These are phyloP conservation scores for Ceyx erithaca DNA, from an alignment of 2,797 vertebrate genomes.

Conservation along the genomic window DNA sequence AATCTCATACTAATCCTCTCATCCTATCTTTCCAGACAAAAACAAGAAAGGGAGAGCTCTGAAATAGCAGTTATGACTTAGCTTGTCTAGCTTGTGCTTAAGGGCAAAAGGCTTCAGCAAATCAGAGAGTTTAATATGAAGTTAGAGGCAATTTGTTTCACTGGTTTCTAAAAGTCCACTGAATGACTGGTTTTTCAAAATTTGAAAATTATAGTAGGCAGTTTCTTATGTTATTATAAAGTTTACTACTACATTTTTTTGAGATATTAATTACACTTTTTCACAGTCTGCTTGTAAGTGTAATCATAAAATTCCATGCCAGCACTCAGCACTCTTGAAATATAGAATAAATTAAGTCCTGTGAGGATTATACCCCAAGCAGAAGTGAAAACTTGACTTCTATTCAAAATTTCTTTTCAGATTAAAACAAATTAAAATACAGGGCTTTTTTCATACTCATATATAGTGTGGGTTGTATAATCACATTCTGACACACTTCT, in stretches of 20 bases:
- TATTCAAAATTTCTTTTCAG: neutral
- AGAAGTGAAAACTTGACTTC: neutral
- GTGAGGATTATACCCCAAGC: neutral
- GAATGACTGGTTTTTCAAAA: neutral
- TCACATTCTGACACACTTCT: slow-evolving; percentile 69
- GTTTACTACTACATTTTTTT: neutral
- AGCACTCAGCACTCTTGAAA: neutral
- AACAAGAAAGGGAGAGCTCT: neutral
- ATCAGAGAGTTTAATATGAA: neutral
- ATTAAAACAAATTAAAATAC: neutral
- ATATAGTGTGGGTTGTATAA: slow-evolving; percentile 60
- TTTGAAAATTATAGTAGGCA: neutral
- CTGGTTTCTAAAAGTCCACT: neutral
- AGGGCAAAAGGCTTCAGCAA: neutral
- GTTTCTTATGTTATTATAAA: neutral
- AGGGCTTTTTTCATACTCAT: neutral
- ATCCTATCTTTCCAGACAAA: neutral
- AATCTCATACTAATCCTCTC: neutral
- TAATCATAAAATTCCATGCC: neutral
- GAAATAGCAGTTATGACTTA: neutral
- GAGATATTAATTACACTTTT: neutral
- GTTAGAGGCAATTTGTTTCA: neutral
- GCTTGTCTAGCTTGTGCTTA: neutral
- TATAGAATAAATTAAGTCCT: neutral
- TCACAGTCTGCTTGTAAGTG: neutral